Percentiles rank a stretch among this genome's conserved stretches.
phyloP scores from a whole-genome alignment of 2,113 vertebrate species.

The Synchiropus splendidus region DNA sequence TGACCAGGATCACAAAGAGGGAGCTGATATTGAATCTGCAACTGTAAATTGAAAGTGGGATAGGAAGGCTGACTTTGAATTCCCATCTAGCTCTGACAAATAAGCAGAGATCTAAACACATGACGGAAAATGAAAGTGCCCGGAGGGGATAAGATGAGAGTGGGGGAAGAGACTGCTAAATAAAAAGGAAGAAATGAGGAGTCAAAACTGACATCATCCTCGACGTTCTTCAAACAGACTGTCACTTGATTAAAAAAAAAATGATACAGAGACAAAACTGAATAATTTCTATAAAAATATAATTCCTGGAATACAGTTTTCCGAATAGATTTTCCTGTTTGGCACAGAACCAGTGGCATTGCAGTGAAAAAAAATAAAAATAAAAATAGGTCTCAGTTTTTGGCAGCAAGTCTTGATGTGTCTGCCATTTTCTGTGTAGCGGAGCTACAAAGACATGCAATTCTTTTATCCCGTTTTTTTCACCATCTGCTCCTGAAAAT shows the following conservation, averaged over 20 bases:
- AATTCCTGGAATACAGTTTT: conserved; percentile 23
- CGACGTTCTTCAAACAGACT: too few species aligned
- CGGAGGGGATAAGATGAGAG: conserved; percentile 6
- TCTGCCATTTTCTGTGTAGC: conserved; percentile 27
- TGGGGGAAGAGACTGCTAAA: neutral
- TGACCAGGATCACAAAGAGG: conserved; percentile 2
- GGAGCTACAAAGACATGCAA: conserved; percentile 33
- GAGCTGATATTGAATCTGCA: conserved; percentile 9
- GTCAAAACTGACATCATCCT: too few species aligned
- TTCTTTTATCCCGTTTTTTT: conserved; percentile 31
- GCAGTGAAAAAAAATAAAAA: conserved; percentile 35
- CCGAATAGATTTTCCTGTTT: conserved; percentile 26
- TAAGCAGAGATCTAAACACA: conserved; percentile 10
- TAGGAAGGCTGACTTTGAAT: conserved; percentile 17
- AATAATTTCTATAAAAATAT: too few species aligned
- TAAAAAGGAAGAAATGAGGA: conserved; percentile 5
- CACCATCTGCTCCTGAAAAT: conserved; percentile 47
- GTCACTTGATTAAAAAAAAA: too few species aligned
- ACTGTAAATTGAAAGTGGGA: conserved; percentile 13
- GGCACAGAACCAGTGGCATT: conserved; percentile 31
- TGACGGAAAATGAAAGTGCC: conserved; percentile 18
- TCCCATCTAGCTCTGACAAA: conserved; percentile 21
- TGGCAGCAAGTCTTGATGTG: conserved; percentile 27
- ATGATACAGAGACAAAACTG: too few species aligned
- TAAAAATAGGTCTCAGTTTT: conserved; percentile 28